phyloP scores from a whole-genome alignment of 64 coral and sea anemone genomes.

The Actinia equina region DNA sequence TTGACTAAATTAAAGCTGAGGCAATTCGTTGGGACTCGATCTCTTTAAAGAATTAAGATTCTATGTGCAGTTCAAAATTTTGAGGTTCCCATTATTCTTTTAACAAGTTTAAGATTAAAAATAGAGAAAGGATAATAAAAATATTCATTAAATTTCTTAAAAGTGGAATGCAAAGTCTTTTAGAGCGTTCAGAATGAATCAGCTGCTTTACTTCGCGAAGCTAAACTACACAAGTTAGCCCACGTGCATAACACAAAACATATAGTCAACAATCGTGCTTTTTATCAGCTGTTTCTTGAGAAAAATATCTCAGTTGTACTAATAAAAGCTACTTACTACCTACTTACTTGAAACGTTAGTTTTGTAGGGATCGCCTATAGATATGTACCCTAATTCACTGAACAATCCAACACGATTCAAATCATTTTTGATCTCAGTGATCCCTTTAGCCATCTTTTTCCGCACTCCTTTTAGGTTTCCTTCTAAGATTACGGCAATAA shows the following conservation, averaged over 20 bases:
- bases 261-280: background rate
- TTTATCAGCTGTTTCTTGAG: background rate
- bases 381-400: slow-evolving; percentile 94
- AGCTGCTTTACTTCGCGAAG: no score
- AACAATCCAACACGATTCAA: slow-evolving; percentile 91
- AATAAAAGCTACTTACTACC: background rate
- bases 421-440: slow-evolving; percentile 78
- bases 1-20: no score
- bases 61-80: no score
- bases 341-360: slow-evolving; percentile 64
- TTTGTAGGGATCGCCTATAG: slow-evolving; percentile 91
- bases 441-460: slow-evolving; percentile 24
- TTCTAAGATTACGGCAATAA: background rate
- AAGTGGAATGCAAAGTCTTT: no score
- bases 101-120: no score
- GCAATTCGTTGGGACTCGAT: no score
- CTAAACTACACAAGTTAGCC: no score
- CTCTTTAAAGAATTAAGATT: no score
- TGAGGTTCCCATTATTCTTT: no score
- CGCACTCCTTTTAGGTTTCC: background rate
- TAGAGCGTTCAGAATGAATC: no score
- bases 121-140: no score
- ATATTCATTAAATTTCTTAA: no score
- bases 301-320: background rate
- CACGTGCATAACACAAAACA: background rate